Percentiles rank a stretch among this genome's conserved stretches.
These are phyloP conservation scores for Drosophila pallidifrons DNA, from an alignment of 1,140 invertebrate genomes.

Conservation along the genomic window DNA sequence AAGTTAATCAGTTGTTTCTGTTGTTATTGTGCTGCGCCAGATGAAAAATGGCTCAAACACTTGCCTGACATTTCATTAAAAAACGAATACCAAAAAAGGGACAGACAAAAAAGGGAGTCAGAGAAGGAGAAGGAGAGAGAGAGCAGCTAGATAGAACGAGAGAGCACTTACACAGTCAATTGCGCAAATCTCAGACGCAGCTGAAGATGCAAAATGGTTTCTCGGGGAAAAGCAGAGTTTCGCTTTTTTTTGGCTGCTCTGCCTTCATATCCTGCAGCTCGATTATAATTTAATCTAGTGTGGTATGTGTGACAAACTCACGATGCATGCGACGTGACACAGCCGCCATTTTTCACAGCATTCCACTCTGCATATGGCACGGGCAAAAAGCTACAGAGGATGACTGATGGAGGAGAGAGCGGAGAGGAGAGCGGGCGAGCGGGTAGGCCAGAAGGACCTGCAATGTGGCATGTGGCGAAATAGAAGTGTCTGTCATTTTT, in stretches of 20 bases:
- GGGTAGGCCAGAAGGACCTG: constrained; percentile 34
- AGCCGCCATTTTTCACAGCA: constrained; percentile 76
- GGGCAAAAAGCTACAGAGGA: neutral
- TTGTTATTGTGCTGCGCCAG: constrained; percentile 29
- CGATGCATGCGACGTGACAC: constrained; percentile 69
- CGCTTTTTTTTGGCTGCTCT: constrained; percentile 16
- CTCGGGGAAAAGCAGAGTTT: neutral
- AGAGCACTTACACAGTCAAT: constrained; percentile 75
- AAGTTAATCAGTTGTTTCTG: constrained; percentile 74
- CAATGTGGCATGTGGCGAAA: constrained; percentile 65
- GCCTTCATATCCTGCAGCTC: constrained; percentile 57
- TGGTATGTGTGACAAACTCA: constrained; percentile 77
- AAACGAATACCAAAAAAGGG: constrained; percentile 36
- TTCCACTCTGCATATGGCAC: constrained; percentile 52
- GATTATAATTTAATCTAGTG: constrained; percentile 82
- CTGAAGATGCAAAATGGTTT: constrained; percentile 47
- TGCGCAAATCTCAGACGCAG: constrained; percentile 74
- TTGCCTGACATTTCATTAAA: constrained; percentile 80
- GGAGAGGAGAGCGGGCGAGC: neutral
- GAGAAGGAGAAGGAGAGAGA: neutral
- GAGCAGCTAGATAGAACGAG: constrained; percentile 6
- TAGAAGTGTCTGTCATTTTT: constrained; percentile 83
- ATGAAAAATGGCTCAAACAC: constrained; percentile 70
- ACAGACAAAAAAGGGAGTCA: constrained; percentile 13
- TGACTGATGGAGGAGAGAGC: neutral